Evolutionary conservation across 2,888 invertebrate genomes (phyloP).

Genomic region (Phengaris alcon): DNA sequence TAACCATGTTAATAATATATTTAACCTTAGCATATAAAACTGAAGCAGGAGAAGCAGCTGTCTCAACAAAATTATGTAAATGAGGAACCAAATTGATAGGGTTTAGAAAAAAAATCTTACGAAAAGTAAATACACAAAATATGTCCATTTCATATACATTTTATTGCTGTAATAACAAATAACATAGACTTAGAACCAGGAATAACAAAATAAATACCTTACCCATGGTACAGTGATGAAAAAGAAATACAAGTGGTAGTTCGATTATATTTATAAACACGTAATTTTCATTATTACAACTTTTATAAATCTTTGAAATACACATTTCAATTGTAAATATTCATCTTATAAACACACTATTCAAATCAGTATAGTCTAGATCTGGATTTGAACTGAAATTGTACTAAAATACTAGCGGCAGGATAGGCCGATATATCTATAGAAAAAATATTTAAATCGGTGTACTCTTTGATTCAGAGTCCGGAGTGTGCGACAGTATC

Average conservation of each 20-base stretch:
- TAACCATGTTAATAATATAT: no score
- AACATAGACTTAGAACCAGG: conserved; percentile 75
- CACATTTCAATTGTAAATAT: conserved; percentile 59
- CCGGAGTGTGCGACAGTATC: conserved; percentile 34
- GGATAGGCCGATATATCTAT: conserved; percentile 46
- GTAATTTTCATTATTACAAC: conserved; percentile 46
- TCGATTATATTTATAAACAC: conserved; percentile 46
- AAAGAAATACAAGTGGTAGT: conserved; percentile 58
- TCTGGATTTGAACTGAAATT: conserved; percentile 69
- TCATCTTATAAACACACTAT: conserved; percentile 50
- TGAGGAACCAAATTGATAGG: background rate
- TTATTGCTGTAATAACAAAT: conserved; percentile 74
- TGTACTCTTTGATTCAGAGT: background rate
- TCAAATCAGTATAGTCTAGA: conserved; percentile 53
- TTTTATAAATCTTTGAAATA: conserved; percentile 47
- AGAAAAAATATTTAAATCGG: conserved; percentile 52
- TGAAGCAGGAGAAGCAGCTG: no score
- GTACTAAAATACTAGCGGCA: conserved; percentile 66
- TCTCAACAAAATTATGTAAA: background rate
- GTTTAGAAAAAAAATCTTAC: background rate
- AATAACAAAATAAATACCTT: conserved; percentile 77
- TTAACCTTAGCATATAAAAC: no score
- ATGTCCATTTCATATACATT: conserved; percentile 57
- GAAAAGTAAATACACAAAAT: conserved; percentile 57
- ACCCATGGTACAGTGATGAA: conserved; percentile 62